These are phyloP conservation scores for Machaerirhynchus nigripectus DNA, from an alignment of 2,113 vertebrate genomes.

Conservation along the genomic window DNA sequence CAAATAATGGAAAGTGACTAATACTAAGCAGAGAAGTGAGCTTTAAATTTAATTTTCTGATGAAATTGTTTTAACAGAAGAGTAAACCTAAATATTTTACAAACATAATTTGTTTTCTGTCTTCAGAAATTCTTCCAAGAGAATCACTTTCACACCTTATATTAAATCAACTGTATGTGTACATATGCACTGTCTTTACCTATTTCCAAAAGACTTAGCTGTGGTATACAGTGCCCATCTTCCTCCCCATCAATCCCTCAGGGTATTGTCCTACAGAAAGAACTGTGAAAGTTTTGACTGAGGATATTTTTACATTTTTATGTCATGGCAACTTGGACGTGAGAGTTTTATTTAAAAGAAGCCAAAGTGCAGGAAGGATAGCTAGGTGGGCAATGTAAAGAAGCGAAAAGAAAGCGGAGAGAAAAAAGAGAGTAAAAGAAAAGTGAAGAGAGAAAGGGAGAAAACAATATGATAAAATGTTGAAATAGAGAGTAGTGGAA, in stretches of 20 bases:
- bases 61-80: background rate
- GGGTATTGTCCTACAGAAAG: background rate
- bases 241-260: background rate
- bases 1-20: background rate
- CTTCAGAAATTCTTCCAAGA: background rate
- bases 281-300: background rate
- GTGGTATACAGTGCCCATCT: background rate
- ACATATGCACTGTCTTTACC: background rate
- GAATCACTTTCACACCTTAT: rapidly evolving
- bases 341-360: background rate
- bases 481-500: background rate
- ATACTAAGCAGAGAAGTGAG: background rate
- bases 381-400: background rate
- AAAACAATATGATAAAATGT: background rate
- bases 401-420: background rate
- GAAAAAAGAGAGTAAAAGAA: background rate
- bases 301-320: background rate
- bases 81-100: background rate
- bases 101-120: background rate
- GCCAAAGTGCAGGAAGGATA: background rate
- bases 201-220: background rate
- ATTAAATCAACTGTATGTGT: background rate
- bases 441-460: background rate
- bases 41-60: background rate
- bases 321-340: background rate